A percentile compares a stretch with the other conserved stretches of the same genome.
phyloP scores from a whole-genome alignment of 2,888 invertebrate species.

The Lepas anatifera region DNA sequence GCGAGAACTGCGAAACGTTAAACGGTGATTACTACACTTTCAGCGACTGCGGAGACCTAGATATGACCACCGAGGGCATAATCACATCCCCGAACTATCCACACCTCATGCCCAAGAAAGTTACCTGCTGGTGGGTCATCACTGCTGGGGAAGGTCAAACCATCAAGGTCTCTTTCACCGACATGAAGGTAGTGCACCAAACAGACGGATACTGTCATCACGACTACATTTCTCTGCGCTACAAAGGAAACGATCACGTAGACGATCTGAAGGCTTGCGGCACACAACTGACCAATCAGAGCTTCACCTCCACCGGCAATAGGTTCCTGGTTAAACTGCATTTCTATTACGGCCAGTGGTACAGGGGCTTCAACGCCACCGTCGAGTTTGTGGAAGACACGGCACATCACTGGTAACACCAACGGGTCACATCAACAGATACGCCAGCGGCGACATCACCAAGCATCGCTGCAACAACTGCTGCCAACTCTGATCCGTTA shows the following conservation, averaged over 20 bases:
- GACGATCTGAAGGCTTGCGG: not conserved
- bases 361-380: not conserved
- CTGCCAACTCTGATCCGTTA: too few relatives aligned
- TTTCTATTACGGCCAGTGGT: not conserved
- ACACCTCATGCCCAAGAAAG: not conserved
- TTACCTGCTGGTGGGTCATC: not conserved
- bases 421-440: too few relatives aligned
- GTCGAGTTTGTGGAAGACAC: too few relatives aligned
- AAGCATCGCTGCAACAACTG: too few relatives aligned
- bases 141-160: not conserved
- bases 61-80: not conserved
- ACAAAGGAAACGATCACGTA: not conserved
- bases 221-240: not conserved
- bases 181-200: not conserved
- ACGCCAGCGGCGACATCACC: too few relatives aligned
- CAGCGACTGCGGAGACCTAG: not conserved
- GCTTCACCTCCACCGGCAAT: not conserved
- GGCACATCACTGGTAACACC: too few relatives aligned
- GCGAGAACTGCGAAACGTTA: constrained; percentile 13
- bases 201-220: not conserved
- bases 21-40: not conserved
- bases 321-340: not conserved
- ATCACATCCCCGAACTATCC: constrained; percentile 4
- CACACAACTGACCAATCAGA: not conserved
- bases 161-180: not conserved